Evolutionary conservation across 2,797 vertebrate species (phyloP), one percentile per base, ranked within the genome.

Genomic region (Etheostoma nigrum): DNA sequence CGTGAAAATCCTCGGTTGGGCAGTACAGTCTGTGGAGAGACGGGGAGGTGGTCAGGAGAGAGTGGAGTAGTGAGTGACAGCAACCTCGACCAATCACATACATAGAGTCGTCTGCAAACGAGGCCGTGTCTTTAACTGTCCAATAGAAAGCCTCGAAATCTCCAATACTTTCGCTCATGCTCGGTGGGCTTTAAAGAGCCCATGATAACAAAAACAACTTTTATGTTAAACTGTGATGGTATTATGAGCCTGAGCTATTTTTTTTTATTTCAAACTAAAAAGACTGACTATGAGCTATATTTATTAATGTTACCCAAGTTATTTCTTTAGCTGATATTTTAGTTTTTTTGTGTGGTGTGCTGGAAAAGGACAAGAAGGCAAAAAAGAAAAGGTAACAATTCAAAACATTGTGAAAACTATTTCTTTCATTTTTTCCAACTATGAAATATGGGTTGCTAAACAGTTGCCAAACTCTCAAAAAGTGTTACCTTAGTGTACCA

Each of bases 141-240:
- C 93, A 95, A 94, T 94, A 73, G 86, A 59, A 90, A 81, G 42
- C 42, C 40, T 23, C 3, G 2, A 48, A 59, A 2, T 33, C n/a
- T 59, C 30, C 59, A 12, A 14, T 27, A 48, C 79, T 75, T 78
- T 79, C 69, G 16, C 51, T 90, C 87, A 87, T 11, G 88, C 79
- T 92, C 72, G 91, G 91, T 93, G 92, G 90, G 91, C 85, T 93
- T 94, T 93, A 91, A 93, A 93, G 85, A 74, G 75, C 74, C 82
- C 78, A 21, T 57, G 44, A 82, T 42, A 71, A 67, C 25, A 72
- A 70, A 80, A 67, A 79, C 49, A 68, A 82, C 72, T 76, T 75
- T 21, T 58, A 15, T 68, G 53, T 21, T 49, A 30, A 67, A 45
- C 44, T 70, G 47, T 57, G 23, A 14, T 74, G 61, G 76, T 81